phyloP scores from a whole-genome alignment of 2,888 invertebrate species.

The Griposia aprilina region DNA sequence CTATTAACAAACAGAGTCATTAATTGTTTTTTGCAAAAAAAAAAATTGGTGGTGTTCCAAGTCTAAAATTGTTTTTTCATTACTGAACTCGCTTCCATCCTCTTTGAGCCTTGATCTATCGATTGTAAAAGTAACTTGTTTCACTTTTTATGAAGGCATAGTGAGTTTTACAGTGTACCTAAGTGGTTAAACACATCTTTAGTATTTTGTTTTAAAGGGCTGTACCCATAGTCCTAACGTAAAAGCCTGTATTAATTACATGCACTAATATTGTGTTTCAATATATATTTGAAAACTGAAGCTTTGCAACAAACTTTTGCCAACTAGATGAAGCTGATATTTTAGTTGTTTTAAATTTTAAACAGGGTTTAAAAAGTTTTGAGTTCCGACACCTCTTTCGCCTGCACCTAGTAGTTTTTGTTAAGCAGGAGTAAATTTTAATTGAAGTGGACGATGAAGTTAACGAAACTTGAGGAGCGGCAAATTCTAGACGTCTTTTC shows the following conservation, averaged over 20 bases:
- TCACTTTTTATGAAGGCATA: not conserved
- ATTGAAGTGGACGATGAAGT: slow-evolving; percentile 58
- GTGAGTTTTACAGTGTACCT: not conserved
- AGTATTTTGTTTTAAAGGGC: not conserved
- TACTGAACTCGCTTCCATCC: not conserved
- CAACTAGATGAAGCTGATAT: slow-evolving; percentile 55
- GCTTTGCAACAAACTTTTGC: slow-evolving; percentile 30
- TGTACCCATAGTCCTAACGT: not conserved
- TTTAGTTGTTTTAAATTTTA: slow-evolving; percentile 60
- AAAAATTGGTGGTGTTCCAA: not conserved
- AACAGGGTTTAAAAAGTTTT: slow-evolving; percentile 58
- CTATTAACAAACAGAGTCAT: not conserved
- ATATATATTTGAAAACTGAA: slow-evolving; percentile 31
- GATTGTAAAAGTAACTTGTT: too few species aligned
- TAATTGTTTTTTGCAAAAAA: not conserved
- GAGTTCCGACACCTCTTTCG: slow-evolving; percentile 53
- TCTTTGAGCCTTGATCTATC: not conserved
- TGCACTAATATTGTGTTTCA: slow-evolving; percentile 27
- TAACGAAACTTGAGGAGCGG: slow-evolving; percentile 33
- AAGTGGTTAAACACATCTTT: not conserved
- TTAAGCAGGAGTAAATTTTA: slow-evolving; percentile 56
- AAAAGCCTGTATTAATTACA: slow-evolving; percentile 22
- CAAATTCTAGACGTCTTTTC: slow-evolving; percentile 37
- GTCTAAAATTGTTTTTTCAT: not conserved
- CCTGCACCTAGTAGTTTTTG: slow-evolving; percentile 53